Evolutionary conservation across 1,140 invertebrate species (phyloP).

Genomic region (Cataglyphis hispanica): DNA sequence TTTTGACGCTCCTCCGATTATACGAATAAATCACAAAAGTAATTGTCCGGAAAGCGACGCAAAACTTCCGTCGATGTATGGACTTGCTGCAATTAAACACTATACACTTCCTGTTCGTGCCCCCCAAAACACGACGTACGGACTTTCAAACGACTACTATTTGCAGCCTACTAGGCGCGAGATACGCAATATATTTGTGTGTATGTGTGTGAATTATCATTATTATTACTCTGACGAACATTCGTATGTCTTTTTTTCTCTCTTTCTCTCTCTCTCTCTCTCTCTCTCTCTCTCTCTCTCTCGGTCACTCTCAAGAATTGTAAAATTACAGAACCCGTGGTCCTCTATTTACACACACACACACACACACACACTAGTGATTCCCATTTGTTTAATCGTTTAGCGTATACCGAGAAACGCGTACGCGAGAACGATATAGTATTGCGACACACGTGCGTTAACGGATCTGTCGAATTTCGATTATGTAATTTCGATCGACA

Average conservation of each 20-base stretch:
- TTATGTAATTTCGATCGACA: slow-evolving; percentile 50
- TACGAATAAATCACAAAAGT: slow-evolving; percentile 51
- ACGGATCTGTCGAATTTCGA: slow-evolving; percentile 28
- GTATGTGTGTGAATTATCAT: slow-evolving; percentile 40
- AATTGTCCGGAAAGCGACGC: slow-evolving; percentile 56
- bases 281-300: slow-evolving; percentile 45
- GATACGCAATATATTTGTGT: slow-evolving; percentile 35
- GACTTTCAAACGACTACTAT: slow-evolving; percentile 65
- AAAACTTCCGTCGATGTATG: slow-evolving; percentile 52
- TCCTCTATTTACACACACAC: slow-evolving; percentile 68
- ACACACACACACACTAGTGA: slow-evolving; percentile 67
- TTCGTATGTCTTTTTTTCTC: not conserved
- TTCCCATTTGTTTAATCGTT: slow-evolving; percentile 70
- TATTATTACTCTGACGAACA: slow-evolving; percentile 45
- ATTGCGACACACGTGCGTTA: slow-evolving; percentile 64
- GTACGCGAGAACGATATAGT: slow-evolving; percentile 63
- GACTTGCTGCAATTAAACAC: slow-evolving; percentile 71
- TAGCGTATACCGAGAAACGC: slow-evolving; percentile 73
- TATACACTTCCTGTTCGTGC: slow-evolving; percentile 73
- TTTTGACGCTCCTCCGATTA: slow-evolving; percentile 27
- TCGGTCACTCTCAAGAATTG: slow-evolving; percentile 44
- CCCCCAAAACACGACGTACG: slow-evolving; percentile 65
- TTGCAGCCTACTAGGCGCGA: slow-evolving; percentile 72
- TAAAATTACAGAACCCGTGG: slow-evolving; percentile 77
- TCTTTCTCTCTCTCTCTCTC: slow-evolving; percentile 47